Conservation (phyloP, 2,113 vertebrate genomes). For the Hippocampus zosterae region DNA sequence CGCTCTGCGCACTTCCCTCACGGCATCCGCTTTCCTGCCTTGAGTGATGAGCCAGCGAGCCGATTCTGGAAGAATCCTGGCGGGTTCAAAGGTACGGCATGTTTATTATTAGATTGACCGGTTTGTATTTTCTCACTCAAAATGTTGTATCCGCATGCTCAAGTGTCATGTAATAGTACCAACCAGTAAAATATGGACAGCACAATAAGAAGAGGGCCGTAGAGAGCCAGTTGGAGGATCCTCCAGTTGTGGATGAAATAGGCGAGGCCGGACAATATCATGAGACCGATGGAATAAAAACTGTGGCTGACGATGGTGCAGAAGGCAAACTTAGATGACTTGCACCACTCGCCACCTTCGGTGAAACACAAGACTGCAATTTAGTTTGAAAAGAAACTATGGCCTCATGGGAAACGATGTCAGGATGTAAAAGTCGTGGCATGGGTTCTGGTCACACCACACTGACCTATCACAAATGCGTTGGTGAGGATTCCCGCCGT, state of each 20-base stretch:
- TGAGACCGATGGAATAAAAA: constrained; percentile 69
- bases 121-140: background rate
- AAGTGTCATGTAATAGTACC: constrained; percentile 29
- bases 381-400: background rate
- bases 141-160: no score
- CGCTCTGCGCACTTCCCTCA: constrained; percentile 73
- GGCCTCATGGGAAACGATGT: no score
- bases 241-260: constrained; percentile 81
- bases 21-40: constrained; percentile 74
- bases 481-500: constrained; percentile 70
- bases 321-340: constrained; percentile 70
- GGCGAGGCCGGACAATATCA: constrained; percentile 77
- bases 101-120: background rate
- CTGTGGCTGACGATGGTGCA: constrained; percentile 71
- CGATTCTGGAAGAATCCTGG: constrained; percentile 83
- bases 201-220: constrained; percentile 56
- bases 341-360: constrained; percentile 84
- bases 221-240: constrained; percentile 75
- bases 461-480: constrained; percentile 72
- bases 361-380: background rate
- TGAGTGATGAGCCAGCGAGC: constrained; percentile 82
- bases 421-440: no score
- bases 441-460: no score
- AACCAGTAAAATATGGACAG: constrained; percentile 74
- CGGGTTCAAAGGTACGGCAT: background rate